Evolutionary conservation across 23 tunicate genomes (phyloP).

Genomic region (Phallusia fumigata): DNA sequence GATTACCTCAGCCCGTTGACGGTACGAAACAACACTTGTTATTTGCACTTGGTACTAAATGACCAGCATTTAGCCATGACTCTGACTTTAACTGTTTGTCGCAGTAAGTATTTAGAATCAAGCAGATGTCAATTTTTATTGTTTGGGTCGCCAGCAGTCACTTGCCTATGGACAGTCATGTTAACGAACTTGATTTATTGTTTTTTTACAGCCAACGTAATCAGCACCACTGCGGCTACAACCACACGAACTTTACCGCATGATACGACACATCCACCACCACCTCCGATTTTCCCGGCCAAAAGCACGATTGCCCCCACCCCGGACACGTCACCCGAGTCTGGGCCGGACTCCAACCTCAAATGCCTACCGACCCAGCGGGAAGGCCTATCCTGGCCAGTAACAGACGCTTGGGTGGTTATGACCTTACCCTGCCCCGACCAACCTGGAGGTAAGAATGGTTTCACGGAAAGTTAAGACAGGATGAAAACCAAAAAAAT

Average conservation of each 20-base stretch:
- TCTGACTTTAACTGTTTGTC: no score
- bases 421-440: conserved; percentile 26
- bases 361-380: conserved; percentile 17
- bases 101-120: no score
- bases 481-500: background rate
- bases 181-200: background rate
- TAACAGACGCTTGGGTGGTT: conserved; percentile 18
- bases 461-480: background rate
- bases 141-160: no score
- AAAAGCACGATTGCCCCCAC: background rate
- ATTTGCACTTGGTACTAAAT: no score
- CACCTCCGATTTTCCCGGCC: background rate
- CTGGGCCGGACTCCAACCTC: background rate
- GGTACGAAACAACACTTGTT: background rate
- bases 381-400: conserved; percentile 40
- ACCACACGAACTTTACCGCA: background rate
- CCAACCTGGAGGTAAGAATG: conserved; percentile 22
- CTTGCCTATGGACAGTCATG: no score
- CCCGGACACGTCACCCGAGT: background rate
- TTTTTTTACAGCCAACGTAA: conserved; percentile 14
- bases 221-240: conserved; percentile 31
- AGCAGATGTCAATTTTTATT: no score
- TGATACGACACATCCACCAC: conserved; percentile 1
- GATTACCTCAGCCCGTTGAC: conserved; percentile 25
- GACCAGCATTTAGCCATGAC: background rate